Percentiles rank a stretch among this genome's conserved stretches.
Evolutionary conservation across 2,888 invertebrate genomes (phyloP).

Genomic region (Neoascia interrupta): DNA sequence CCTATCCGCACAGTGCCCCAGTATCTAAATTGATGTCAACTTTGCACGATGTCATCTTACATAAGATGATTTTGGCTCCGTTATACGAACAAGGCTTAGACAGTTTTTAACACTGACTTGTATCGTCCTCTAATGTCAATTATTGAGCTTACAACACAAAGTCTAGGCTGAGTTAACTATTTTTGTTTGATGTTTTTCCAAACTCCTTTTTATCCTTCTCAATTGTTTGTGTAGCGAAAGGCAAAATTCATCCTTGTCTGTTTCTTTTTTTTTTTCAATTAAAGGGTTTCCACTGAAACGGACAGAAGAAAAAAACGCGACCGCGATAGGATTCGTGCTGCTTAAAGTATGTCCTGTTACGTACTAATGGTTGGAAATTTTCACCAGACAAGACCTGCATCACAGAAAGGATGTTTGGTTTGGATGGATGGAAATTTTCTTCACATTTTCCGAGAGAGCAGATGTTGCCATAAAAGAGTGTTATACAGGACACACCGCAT

Average conservation of each 20-base stretch:
- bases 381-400: constrained; percentile 61
- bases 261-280: neutral
- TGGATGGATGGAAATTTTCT: too few relatives aligned
- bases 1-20: constrained; percentile 45
- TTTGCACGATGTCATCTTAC: constrained; percentile 67
- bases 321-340: constrained; percentile 55
- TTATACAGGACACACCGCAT: too few relatives aligned
- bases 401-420: too few relatives aligned
- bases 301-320: constrained; percentile 49
- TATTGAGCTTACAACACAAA: too few relatives aligned
- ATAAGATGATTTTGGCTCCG: too few relatives aligned
- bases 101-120: too few relatives aligned
- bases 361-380: constrained; percentile 58
- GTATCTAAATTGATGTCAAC: constrained; percentile 66
- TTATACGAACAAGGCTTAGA: too few relatives aligned
- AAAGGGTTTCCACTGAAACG: constrained; percentile 33
- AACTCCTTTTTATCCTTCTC: neutral
- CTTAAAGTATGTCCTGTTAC: constrained; percentile 65
- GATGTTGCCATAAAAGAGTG: too few relatives aligned
- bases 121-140: too few relatives aligned
- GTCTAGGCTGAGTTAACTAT: too few relatives aligned
- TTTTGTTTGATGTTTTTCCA: too few relatives aligned
- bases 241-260: neutral
- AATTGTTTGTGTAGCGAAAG: neutral
- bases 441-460: too few relatives aligned